Conservation (phyloP, 2,797 vertebrate species). For the Sternotherus odoratus region DNA sequence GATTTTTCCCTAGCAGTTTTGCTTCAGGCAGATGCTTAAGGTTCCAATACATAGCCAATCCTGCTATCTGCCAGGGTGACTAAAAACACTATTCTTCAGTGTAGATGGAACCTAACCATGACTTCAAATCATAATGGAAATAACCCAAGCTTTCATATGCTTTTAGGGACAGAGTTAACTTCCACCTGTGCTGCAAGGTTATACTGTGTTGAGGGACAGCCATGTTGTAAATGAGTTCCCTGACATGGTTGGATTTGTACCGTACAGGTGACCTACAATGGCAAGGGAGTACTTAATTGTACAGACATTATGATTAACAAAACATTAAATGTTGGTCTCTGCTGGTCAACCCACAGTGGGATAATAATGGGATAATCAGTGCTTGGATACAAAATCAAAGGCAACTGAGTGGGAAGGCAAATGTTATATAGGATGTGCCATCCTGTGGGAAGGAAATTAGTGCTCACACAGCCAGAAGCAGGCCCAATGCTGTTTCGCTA, state of each 20-base stretch:
- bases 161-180: neutral
- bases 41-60: neutral
- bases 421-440: neutral
- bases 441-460: neutral
- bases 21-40: neutral
- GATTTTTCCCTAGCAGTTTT: neutral
- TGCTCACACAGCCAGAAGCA: neutral
- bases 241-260: neutral
- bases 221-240: rapidly evolving
- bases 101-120: neutral
- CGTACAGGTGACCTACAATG: neutral
- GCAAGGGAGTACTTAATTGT: rapidly evolving
- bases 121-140: neutral
- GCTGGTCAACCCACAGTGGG: neutral
- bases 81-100: neutral
- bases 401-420: neutral
- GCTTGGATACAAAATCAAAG: neutral
- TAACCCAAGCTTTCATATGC: rapidly evolving
- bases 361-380: neutral
- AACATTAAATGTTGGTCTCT: rapidly evolving
- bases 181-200: neutral
- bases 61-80: rapidly evolving
- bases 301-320: rapidly evolving
- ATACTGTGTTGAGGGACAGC: neutral
- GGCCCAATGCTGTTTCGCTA: neutral